Base-by-base conservation (phyloP, 2,888 invertebrate genomes). In the Spilarctia lutea region DNA sequence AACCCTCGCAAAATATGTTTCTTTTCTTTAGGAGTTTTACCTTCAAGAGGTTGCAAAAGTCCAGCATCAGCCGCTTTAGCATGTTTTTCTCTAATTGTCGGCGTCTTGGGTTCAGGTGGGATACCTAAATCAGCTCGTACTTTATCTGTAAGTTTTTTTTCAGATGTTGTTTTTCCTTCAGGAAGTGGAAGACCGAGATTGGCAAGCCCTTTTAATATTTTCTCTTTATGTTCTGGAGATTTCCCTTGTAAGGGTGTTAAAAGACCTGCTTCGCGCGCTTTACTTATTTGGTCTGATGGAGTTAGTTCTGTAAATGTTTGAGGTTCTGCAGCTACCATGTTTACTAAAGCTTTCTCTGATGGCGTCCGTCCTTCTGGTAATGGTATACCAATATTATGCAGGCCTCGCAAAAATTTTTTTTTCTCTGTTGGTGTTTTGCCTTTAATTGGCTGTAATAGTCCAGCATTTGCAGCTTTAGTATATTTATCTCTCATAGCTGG, bases 361-460 rank as follows among this genome's bases (percentile, higher is more conserved):
- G 83, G 33, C 0, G 89, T 88, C 60, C 81, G 71, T 1, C 86
- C 88, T 74, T 83, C 79, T 1, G 89, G 89, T 3, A 90, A 71
- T 3, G 86, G 82, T 48, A 86, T 20, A 3, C 87, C 87, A 71
- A 79, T 30, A 45, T 73, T 74, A 16, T 79, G 83, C 72, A 83
- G 77, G 6, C 75, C 79, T 56, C 48, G 77, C 42, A 90, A 71
- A 65, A 85, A 79, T 2, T 76, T 82, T 77, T 83, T 81, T 71
- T 88, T 88, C 35, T 86, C 65, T 63, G 73, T 30, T 1, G 72
- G 33, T 2, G 83, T 67, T 71, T 87, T 87, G 16, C 87, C 88
- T 75, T 67, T 18, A 67, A 67, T 42, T 16, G 67, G 67, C 27
- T 67, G 42, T 67, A 67, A 45, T 27, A 67, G 27, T 42, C 67